phyloP scores from a whole-genome alignment of 2,888 invertebrate genomes.

The Morpho deidamia region DNA sequence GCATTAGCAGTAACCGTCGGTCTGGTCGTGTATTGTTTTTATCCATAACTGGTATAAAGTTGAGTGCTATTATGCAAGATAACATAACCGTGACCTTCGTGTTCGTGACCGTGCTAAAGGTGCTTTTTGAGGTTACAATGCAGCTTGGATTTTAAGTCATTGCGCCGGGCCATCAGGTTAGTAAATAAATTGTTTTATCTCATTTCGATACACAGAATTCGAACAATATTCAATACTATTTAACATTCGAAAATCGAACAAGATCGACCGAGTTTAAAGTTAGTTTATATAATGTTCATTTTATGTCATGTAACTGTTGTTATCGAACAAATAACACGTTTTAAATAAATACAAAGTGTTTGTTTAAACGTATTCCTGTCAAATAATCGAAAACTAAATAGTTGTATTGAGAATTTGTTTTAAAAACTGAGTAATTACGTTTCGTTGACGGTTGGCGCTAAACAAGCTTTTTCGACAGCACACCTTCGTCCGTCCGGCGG shows the following conservation, averaged over 20 bases:
- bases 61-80: constrained; percentile 70
- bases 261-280: constrained; percentile 5
- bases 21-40: constrained; percentile 59
- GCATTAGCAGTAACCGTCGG: constrained; percentile 65
- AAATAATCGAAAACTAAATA: too few relatives aligned
- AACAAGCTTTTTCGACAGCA: constrained; percentile 29
- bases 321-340: not conserved
- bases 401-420: too few relatives aligned
- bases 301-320: constrained; percentile 4
- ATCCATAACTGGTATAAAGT: constrained; percentile 55
- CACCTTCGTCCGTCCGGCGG: constrained; percentile 33
- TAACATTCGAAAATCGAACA: not conserved
- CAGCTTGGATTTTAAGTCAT: constrained; percentile 73
- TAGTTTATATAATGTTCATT: constrained; percentile 6
- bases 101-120: constrained; percentile 65
- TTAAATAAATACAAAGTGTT: not conserved
- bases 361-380: not conserved
- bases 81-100: constrained; percentile 74
- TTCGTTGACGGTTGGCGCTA: constrained; percentile 27
- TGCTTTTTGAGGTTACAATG: constrained; percentile 77
- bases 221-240: constrained; percentile 33
- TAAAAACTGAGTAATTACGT: constrained; percentile 1
- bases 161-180: constrained; percentile 75
- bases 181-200: constrained; percentile 62
- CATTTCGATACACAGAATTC: constrained; percentile 38